These are phyloP conservation scores for Halyomorpha halys DNA, from an alignment of 1,140 invertebrate species.

Conservation along the genomic window DNA sequence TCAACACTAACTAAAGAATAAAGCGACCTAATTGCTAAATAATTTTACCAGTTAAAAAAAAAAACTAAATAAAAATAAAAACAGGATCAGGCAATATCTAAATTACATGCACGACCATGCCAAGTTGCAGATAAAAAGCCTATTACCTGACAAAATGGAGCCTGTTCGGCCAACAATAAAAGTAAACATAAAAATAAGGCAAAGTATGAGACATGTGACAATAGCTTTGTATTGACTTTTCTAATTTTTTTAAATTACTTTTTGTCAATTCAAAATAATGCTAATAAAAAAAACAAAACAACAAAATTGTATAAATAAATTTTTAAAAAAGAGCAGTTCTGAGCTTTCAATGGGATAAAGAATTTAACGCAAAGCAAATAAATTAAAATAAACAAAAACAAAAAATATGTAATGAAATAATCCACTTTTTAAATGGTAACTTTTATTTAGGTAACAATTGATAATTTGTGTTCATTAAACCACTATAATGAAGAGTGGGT, in stretches of 20 bases:
- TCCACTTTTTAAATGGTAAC: too few relatives aligned
- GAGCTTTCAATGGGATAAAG: too few relatives aligned
- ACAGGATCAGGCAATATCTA: background rate
- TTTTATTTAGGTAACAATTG: too few relatives aligned
- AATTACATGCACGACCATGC: slow-evolving; percentile 1
- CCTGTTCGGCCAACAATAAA: slow-evolving; percentile 42
- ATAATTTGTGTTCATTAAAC: too few relatives aligned
- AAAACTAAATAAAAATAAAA: too few relatives aligned
- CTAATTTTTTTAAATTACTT: slow-evolving; percentile 12
- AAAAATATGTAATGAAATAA: too few relatives aligned
- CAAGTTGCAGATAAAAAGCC: slow-evolving; percentile 28
- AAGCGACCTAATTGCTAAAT: slow-evolving; percentile 10
- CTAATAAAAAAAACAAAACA: slow-evolving; percentile 7
- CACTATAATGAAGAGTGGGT: too few relatives aligned
- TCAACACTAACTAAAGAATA: slow-evolving; percentile 1
- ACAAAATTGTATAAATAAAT: too few relatives aligned
- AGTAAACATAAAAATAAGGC: slow-evolving; percentile 29
- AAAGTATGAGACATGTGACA: slow-evolving; percentile 28
- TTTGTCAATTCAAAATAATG: slow-evolving; percentile 9
- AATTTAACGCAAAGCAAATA: too few relatives aligned
- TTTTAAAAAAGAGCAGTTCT: too few relatives aligned
- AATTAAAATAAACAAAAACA: too few relatives aligned
- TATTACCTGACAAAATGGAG: slow-evolving; percentile 61
- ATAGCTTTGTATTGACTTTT: slow-evolving; percentile 5
- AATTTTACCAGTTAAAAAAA: too few relatives aligned